Conservation (phyloP, 2,888 invertebrate species). For the Eilema griseolum region DNA sequence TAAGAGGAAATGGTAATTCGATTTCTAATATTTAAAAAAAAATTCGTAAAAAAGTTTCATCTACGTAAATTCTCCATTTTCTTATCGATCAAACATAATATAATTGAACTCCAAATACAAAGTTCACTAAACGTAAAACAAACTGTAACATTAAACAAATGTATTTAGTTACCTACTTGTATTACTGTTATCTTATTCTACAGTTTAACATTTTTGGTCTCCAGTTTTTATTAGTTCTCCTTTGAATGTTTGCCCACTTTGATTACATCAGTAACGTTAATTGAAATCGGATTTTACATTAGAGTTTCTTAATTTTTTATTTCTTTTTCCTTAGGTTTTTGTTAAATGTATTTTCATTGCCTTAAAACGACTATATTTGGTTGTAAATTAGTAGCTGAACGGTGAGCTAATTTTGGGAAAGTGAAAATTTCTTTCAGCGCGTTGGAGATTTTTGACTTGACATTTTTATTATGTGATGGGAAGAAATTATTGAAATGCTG, state of each 20-base stretch:
- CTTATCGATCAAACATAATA: background rate
- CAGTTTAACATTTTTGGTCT: constrained; percentile 62
- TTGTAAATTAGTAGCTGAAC: constrained; percentile 2
- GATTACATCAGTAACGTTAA: constrained; percentile 52
- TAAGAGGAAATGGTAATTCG: too few relatives aligned
- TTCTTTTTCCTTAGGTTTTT: constrained; percentile 31
- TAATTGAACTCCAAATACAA: constrained; percentile 2
- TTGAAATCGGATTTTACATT: constrained; percentile 50
- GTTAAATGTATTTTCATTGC: constrained; percentile 29
- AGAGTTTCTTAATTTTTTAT: constrained; percentile 41
- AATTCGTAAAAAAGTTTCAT: background rate
- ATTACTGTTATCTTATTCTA: constrained; percentile 66
- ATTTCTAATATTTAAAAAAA: too few relatives aligned
- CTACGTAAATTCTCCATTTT: constrained; percentile 1
- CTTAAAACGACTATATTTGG: constrained; percentile 9
- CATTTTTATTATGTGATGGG: too few relatives aligned
- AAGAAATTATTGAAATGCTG: too few relatives aligned
- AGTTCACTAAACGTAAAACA: constrained; percentile 35
- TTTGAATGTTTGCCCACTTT: constrained; percentile 55
- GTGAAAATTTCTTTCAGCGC: too few relatives aligned
- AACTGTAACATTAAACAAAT: constrained; percentile 61
- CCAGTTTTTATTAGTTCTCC: constrained; percentile 64
- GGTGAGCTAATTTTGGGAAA: background rate
- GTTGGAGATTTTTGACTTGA: too few relatives aligned
- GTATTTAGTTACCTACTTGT: constrained; percentile 66